A percentile compares a stretch with the other conserved stretches of the same genome.
phyloP scores from a whole-genome alignment of 2,888 invertebrate species.

The Netelia fuscicornis region DNA sequence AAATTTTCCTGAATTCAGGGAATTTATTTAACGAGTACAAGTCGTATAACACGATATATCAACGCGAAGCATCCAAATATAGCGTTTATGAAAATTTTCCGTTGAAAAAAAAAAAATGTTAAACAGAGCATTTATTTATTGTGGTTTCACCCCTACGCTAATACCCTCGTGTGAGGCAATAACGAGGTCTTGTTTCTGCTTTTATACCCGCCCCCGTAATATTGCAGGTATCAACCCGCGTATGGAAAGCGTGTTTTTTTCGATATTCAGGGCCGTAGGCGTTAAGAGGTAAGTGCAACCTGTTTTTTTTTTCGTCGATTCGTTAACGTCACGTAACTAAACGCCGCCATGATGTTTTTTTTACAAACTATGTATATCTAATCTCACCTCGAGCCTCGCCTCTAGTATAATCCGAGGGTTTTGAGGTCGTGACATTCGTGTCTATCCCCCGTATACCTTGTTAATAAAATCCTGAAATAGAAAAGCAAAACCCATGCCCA shows the following conservation, averaged over 20 bases:
- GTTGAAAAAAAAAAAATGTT: constrained; percentile 1
- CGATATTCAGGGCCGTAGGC: not conserved
- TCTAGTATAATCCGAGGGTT: not conserved
- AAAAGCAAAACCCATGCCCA: not conserved
- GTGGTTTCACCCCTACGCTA: constrained; percentile 19
- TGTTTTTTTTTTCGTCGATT: not conserved
- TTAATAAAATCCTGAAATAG: not conserved
- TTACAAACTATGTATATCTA: not conserved
- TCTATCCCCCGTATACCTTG: not conserved
- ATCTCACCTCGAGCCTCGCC: not conserved
- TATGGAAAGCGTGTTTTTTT: not conserved
- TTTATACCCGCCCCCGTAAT: not conserved
- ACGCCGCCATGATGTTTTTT: constrained; percentile 1
- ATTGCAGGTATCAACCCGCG: not conserved
- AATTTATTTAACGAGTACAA: too few species aligned
- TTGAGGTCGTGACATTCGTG: not conserved
- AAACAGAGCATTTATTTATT: constrained; percentile 3
- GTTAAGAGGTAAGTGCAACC: not conserved
- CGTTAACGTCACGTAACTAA: not conserved
- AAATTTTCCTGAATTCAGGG: too few species aligned
- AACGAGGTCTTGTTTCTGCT: constrained; percentile 31
- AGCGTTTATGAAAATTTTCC: too few species aligned
- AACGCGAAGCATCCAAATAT: too few species aligned
- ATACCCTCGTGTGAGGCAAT: constrained; percentile 37
- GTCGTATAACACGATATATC: too few species aligned